Evolutionary conservation across 2,888 invertebrate species (phyloP), one percentile per base, ranked within the genome.

Genomic region (Meteorus cinctellus): DNA sequence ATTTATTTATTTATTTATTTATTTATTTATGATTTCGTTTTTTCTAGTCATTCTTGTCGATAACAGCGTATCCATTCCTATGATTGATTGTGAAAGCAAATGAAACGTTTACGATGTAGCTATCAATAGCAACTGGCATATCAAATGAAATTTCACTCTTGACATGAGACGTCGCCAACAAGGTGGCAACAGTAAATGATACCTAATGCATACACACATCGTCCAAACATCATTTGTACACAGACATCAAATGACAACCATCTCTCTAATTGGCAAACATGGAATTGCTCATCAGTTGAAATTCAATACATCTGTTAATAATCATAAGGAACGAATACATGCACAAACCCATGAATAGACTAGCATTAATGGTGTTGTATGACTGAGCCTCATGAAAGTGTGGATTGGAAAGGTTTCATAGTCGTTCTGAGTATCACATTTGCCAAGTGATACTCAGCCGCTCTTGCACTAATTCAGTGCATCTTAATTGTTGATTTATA

Each of bases 221-320:
- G 14, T 63, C 16, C 2, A 14, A 31, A 63, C 31, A 31, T 10
- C 10, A 48, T 69, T 68, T 70, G 55, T 48, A 51, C 62, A 72
- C 70, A 72, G 66, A 72, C 67, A 68, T 29, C 24, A 59, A 59
- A 72, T 48, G n/a, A n/a, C 48, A 48, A 48, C 51, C 74, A 75
- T 77, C 79, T 63, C 79, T 78, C 79, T 77, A 78, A 79, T 80
- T 78, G 78, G 77, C 74, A 78, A 81, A 79, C 73, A 77, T 67
- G 74, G 75, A 80, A 82, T 75, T 79, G 72, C 75, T 67, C 75
- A 45, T 68, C 63, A 67, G 66, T 41, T 62, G 69, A 69, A 78
- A 74, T 70, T 66, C 51, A 45, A 66, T 31, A 65, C 29, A 48
- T 67, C 4, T 12, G 59, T 68, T 4, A n/a, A 3, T 16, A 67